Conservation (phyloP, 2,888 invertebrate species). For the Malthinus flaveolus region DNA sequence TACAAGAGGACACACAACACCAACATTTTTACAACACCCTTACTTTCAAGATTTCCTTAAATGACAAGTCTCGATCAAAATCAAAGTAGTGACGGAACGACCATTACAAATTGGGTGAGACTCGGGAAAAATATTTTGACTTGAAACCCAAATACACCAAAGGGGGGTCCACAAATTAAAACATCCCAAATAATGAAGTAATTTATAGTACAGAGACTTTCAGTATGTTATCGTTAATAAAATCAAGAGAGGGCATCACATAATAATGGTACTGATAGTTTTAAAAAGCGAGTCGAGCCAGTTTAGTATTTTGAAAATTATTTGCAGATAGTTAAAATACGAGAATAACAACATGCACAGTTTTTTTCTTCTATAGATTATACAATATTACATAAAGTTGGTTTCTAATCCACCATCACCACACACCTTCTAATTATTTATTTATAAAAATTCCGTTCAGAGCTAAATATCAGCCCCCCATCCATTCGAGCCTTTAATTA, state of each 20-base stretch:
- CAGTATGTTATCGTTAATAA: no score
- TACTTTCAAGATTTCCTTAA: no score
- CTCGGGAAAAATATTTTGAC: not conserved
- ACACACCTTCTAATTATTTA: no score
- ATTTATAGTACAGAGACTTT: not conserved
- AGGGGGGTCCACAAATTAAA: not conserved
- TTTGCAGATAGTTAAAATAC: conserved; percentile 42
- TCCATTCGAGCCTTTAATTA: no score
- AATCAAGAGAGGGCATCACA: not conserved
- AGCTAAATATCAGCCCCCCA: no score
- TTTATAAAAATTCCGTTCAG: no score
- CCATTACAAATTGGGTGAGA: not conserved
- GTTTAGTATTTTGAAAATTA: conserved; percentile 43
- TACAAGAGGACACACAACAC: no score
- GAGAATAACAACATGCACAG: conserved; percentile 40
- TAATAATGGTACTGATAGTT: conserved; percentile 33
- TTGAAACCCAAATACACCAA: not conserved
- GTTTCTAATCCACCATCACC: not conserved
- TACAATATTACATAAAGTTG: not conserved
- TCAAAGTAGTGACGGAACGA: no score
- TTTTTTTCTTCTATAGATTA: conserved; percentile 14
- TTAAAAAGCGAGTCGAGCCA: conserved; percentile 44
- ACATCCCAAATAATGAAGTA: not conserved
- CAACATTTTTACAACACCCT: no score
- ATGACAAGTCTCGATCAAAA: no score